Percentiles rank a stretch among this genome's conserved stretches.
phyloP scores from a whole-genome alignment of 1,140 invertebrate genomes.

The Propsilocerus akamusi region DNA sequence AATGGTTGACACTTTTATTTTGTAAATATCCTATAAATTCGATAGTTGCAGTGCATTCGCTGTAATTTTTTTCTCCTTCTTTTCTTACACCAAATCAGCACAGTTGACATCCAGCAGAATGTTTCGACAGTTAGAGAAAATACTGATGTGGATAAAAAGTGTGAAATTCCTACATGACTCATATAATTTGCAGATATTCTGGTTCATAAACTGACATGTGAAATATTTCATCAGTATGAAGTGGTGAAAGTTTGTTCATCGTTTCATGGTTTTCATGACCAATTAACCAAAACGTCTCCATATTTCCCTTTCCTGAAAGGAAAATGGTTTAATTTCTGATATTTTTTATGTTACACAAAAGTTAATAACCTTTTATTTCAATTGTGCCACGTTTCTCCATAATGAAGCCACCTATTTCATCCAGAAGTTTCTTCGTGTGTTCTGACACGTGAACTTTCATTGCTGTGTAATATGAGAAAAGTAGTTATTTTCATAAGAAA shows the following conservation, averaged over 20 bases:
- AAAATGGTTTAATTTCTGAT: too few species aligned
- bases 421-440: slow-evolving; percentile 36
- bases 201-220: not conserved
- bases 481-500: not conserved
- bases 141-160: too few species aligned
- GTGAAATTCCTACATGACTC: not conserved
- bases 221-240: not conserved
- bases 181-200: not conserved
- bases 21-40: too few species aligned
- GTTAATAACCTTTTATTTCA: slow-evolving; percentile 28
- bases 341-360: slow-evolving; percentile 6
- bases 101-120: too few species aligned
- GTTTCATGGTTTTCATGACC: slow-evolving; percentile 29
- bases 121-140: too few species aligned
- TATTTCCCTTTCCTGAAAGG: slow-evolving; percentile 45
- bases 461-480: slow-evolving; percentile 22
- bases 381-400: slow-evolving; percentile 33
- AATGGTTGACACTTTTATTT: too few species aligned
- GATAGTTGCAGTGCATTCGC: too few species aligned
- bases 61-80: too few species aligned
- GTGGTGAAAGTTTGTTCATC: not conserved
- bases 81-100: too few species aligned
- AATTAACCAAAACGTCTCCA: slow-evolving; percentile 51
- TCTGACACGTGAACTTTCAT: slow-evolving; percentile 47
- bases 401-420: slow-evolving; percentile 37